Base-by-base conservation (phyloP, 92 coral and sea anemone species). In the Ricordea florida region DNA sequence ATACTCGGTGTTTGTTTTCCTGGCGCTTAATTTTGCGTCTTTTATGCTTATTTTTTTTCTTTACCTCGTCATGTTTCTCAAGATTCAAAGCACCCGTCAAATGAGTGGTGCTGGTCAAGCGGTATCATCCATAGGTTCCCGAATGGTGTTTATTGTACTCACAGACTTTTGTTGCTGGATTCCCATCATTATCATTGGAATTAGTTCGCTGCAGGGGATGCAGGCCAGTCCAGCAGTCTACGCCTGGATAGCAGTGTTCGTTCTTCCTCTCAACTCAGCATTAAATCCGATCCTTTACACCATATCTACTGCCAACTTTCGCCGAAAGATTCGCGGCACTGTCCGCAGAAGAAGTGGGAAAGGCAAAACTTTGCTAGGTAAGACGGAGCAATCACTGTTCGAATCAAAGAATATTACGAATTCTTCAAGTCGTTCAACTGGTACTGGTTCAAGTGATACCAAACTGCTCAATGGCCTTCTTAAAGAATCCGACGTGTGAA, bases 221-320 rank as follows among this genome's bases (percentile, higher is more conserved):
- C 78, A 92, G 32, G 92, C 92, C 10, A 84, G 77, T 20, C 97
- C 97, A 1, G 73, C 68, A 0, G 97, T 89, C 22, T 94, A 94
- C 49, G 98, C 96, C 11, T 94, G 98, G 98, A 87, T 92, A 6
- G 97, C 98, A 4, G 98, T 94, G 42, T 94, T 94, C 75, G 98
- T 94, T 1, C 64, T 94, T 13, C 98, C 98, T 5, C 55, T 94
- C n/a, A 94, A 94, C 84, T 88, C 96, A n/a, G 91, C 98, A 20
- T 72, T 94, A 56, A 94, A 94, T 37, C 98, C 98, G 11, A 66
- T 92, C 50, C 81, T 94, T 10, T 94, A 94, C 84, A 94, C 98
- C 15, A 82, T 94, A 8, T 94, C 98, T 0, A 92, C 98, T 26
- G 79, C 97, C 30, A 91, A 91, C 80, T 91, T 91, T 60, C 89